Evolutionary conservation across 64 coral and sea anemone genomes (phyloP), one percentile per base, ranked within the genome.

Genomic region (Montipora capricornis): DNA sequence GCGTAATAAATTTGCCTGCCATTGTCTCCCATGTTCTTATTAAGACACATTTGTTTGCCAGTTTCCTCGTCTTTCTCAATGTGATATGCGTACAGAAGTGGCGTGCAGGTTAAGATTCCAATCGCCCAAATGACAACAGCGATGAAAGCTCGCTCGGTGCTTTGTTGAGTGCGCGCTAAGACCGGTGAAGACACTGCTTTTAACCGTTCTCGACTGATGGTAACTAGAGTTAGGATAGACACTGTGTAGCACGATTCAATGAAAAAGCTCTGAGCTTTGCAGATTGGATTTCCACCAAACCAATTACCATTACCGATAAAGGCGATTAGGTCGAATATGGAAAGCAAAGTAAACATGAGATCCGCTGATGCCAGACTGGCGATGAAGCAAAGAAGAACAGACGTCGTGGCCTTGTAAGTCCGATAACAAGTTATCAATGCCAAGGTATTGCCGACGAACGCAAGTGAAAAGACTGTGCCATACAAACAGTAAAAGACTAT

Each of bases 1-100:
- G 92, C 62, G 78, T 97, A 97, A 58, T 97, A 97, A 26, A 95
- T 88, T 20, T 95, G 96, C 26, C 96, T 89, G 17, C 93, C 96
- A 14, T 67, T 76, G 62, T 97, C 79, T 29, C 84, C 84, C 92
- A 89, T 92, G 6, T 82, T 44, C 9, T 70, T 88, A 79, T 97
- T 97, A 5, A 94, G 68, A 60, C 96, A 97, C 20, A 81, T 13
- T 5, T 44, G 26, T 8, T 71, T 78, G 20, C 71, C 83, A 15
- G 45, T 78, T 26, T 80, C 24, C 5, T 64, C 11, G 1, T 74
- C 73, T 73, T 75, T 75, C 7, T 75, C 75, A 5, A 94, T 78
- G 86, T 71, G 59, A 70, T 97, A 97, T 14, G 96, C 96, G 57
- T 97, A 84, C 19, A 97, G 48, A 14, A 97, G 73, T 5, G 96